Evolutionary conservation across 2,797 vertebrate genomes (phyloP).

Genomic region (Pseudomugil gertrudae): DNA sequence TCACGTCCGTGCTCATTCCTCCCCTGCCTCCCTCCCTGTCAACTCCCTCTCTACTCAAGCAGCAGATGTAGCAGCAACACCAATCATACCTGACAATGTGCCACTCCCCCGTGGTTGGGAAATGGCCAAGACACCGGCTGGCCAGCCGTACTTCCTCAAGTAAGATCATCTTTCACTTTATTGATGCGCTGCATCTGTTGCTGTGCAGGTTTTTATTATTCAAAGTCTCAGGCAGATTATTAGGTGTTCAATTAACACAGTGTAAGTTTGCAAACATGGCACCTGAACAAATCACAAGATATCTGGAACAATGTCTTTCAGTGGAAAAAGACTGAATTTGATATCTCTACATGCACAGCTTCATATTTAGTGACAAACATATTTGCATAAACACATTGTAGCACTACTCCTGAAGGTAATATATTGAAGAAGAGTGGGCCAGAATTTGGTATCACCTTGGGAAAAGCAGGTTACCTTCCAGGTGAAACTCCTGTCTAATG

Average conservation of each 20-base stretch:
- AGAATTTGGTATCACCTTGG: slow-evolving; percentile 37
- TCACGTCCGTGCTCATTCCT: slow-evolving; percentile 93
- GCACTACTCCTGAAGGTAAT: neutral
- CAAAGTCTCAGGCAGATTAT: slow-evolving; percentile 1
- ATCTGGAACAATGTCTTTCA: neutral
- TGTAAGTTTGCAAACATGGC: neutral
- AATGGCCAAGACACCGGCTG: slow-evolving; percentile 94
- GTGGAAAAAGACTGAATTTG: neutral
- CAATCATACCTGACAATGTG: slow-evolving; percentile 89
- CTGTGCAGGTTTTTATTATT: slow-evolving; percentile 25
- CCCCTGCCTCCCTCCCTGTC: slow-evolving; percentile 92
- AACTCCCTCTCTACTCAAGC: slow-evolving; percentile 88
- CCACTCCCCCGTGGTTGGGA: slow-evolving; percentile 95
- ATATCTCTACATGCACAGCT: neutral
- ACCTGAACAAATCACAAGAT: neutral
- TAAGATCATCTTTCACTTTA: slow-evolving; percentile 73
- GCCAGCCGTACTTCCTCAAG: slow-evolving; percentile 96
- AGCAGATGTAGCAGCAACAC: slow-evolving; percentile 82
- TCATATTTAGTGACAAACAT: neutral
- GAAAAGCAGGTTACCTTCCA: slow-evolving; percentile 37
- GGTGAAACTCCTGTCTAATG: too few relatives aligned
- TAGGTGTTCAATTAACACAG: neutral
- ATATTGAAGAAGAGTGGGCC: neutral
- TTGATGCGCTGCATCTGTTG: slow-evolving; percentile 20
- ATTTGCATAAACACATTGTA: neutral